Percentiles rank a stretch among this genome's conserved stretches.
Evolutionary conservation across 2,888 invertebrate species (phyloP).

Genomic region (Lepidocyrtoides sp.): DNA sequence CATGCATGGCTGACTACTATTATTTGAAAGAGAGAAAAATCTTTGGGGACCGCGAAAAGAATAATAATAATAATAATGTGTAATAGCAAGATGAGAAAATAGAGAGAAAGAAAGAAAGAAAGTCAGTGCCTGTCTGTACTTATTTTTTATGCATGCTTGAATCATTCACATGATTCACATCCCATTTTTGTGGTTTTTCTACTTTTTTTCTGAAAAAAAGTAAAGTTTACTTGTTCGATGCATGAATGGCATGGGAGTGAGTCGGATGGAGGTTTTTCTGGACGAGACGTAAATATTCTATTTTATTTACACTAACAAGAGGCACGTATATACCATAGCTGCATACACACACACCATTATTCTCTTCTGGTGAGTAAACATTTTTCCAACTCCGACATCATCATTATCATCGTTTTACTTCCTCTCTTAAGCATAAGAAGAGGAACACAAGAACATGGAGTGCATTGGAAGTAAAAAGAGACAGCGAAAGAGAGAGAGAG

Average conservation of each 20-base stretch:
- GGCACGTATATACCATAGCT: neutral
- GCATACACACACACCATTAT: constrained; percentile 61
- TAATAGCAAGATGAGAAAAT: too few relatives aligned
- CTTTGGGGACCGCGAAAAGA: neutral
- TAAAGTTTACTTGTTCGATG: neutral
- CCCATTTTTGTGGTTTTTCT: constrained; percentile 48
- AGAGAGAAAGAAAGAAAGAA: constrained; percentile 25
- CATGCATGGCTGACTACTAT: constrained; percentile 61
- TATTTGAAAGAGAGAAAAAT: constrained; percentile 6
- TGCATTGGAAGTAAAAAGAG: neutral
- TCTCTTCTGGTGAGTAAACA: constrained; percentile 78
- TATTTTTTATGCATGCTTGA: constrained; percentile 73
- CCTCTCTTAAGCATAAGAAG: neutral
- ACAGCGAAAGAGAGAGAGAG: neutral
- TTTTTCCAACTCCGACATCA: constrained; percentile 52
- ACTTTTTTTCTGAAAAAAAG: neutral
- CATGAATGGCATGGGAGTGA: neutral
- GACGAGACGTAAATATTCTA: constrained; percentile 19
- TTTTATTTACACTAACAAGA: constrained; percentile 19
- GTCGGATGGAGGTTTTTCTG: neutral
- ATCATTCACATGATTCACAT: constrained; percentile 33
- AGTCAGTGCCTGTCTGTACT: constrained; percentile 26
- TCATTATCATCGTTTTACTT: constrained; percentile 38
- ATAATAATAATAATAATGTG: neutral
- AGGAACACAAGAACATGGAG: neutral